These are phyloP conservation scores for Lepus townsendii DNA, from an alignment of 2,797 vertebrate species.

Conservation along the genomic window DNA sequence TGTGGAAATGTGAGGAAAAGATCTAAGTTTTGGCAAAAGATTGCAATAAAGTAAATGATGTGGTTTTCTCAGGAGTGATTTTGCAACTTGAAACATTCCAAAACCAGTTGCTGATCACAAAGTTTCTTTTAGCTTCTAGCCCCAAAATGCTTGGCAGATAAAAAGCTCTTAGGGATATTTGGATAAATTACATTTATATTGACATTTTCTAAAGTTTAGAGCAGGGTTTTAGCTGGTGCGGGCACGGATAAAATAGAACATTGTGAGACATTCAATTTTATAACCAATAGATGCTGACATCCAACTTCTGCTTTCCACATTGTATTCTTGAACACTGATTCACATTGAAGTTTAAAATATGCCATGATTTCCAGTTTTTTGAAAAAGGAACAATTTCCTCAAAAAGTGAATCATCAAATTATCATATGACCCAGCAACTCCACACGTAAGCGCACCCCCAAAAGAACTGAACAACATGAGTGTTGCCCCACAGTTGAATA, in stretches of 20 bases:
- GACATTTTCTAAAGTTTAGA: constrained; percentile 81
- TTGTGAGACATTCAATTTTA: constrained; percentile 79
- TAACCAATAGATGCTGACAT: constrained; percentile 71
- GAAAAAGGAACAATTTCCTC: not conserved
- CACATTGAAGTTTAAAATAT: not conserved
- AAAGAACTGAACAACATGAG: not conserved
- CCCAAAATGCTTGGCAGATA: constrained; percentile 62
- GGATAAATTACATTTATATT: constrained; percentile 77
- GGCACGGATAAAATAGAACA: constrained; percentile 79
- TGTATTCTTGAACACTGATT: not conserved
- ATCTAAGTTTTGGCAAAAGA: constrained; percentile 54
- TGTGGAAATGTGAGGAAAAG: constrained; percentile 67
- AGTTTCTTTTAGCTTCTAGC: constrained; percentile 69
- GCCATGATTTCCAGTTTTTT: not conserved
- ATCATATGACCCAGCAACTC: not conserved
- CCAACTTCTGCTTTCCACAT: constrained; percentile 67
- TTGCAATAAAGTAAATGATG: constrained; percentile 57
- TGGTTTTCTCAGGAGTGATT: constrained; percentile 60
- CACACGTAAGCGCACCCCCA: not conserved
- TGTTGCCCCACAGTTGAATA: not conserved
- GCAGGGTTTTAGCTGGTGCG: constrained; percentile 79
- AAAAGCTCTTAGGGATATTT: constrained; percentile 7
- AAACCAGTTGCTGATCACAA: constrained; percentile 64
- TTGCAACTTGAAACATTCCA: constrained; percentile 73
- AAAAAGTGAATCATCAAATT: constrained; percentile 6